These are phyloP conservation scores for Acanthopagrus latus DNA, from an alignment of 2,797 vertebrate species.

Conservation along the genomic window DNA sequence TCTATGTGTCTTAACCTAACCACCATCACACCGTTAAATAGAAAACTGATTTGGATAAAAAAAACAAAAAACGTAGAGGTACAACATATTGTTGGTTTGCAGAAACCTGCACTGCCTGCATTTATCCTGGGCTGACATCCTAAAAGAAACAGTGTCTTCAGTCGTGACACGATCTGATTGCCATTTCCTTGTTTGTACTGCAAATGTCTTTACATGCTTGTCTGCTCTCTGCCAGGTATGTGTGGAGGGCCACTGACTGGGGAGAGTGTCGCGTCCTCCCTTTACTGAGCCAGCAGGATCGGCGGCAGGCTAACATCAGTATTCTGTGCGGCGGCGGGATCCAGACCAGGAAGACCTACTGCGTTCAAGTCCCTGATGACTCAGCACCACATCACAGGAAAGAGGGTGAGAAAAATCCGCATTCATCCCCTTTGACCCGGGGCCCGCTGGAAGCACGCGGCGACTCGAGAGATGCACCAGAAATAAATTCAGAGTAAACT, in stretches of 20 bases:
- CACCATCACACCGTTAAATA: background rate
- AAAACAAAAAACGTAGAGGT: background rate
- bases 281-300: conserved; percentile 88
- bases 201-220: conserved; percentile 5
- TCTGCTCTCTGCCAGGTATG: conserved; percentile 85
- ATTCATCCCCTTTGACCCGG: conserved; percentile 31
- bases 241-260: conserved; percentile 95
- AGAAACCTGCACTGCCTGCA: background rate
- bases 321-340: conserved; percentile 92
- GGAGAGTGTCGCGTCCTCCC: conserved; percentile 89
- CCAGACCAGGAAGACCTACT: conserved; percentile 93
- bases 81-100: background rate
- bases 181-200: conserved; percentile 8
- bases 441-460: conserved; percentile 32
- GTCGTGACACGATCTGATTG: conserved; percentile 8
- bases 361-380: conserved; percentile 85
- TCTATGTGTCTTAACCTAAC: background rate
- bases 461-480: conserved; percentile 32
- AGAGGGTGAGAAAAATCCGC: conserved; percentile 85
- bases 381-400: conserved; percentile 79
- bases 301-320: conserved; percentile 72
- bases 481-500: conserved; percentile 45
- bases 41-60: background rate
- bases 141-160: conserved; percentile 8
- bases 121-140: background rate